Evolutionary conservation across 2,797 vertebrate species (phyloP), one percentile per base, ranked within the genome.

Genomic region (Odontamblyopus lacepedii): DNA sequence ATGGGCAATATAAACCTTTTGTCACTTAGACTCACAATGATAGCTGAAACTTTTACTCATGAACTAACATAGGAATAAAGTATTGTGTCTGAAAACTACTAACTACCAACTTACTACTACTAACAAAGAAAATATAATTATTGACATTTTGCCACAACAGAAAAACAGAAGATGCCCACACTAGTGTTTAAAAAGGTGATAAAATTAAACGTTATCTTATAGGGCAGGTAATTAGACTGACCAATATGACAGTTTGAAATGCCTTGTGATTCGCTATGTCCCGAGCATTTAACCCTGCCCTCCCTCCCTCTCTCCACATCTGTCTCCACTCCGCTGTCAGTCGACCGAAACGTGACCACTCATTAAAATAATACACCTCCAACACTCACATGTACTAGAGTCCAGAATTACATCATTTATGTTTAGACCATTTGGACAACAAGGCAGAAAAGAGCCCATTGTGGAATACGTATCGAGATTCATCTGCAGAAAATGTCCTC

Each of bases 291-390:
- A 89, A 91, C 90, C 92, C 92, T 90, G 89, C 88, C 84, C 83
- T 86, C 86, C 70, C 76, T 83, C 80, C 87, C 78, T 83, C 85
- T 73, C 82, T 81, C 84, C 82, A 93, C 93, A 94, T 94, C 92
- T 94, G 93, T 87, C 79, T 92, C 85, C 88, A 91, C 92, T 94
- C 70, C 62, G 75, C 79, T 0, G 67, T 72, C 85, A 90, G 85
- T 85, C 89, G 83, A 79, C 81, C 76, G 88, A 83, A 91, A 86
- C 90, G 66, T 81, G 83, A 82, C 84, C 85, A 80, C 85, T 93
- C 90, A 90, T 91, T 92, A 90, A 63, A 63, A 88, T 92, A 83
- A 92, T 48, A 90, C 84, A 88, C 79, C 51, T 83, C 83, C 86
- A 81, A 70, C 79, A 82, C 89, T 86, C 67, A 66, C 80, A 80